Evolutionary conservation across 2,888 invertebrate species (phyloP).

Genomic region (Lypha dubia): DNA sequence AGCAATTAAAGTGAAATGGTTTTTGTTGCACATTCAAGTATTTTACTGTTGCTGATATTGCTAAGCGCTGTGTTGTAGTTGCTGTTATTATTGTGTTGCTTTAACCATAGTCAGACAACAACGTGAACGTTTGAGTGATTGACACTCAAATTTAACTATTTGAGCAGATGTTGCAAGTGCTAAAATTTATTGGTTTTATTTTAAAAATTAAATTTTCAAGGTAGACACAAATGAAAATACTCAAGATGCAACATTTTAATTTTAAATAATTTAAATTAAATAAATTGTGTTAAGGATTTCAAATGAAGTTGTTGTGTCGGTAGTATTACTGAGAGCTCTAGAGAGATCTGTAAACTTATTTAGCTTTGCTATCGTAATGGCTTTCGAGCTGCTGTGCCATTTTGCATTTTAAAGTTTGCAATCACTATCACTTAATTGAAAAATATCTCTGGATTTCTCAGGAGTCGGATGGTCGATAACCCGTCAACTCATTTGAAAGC

Average conservation of each 20-base stretch:
- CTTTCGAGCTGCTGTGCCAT: too few relatives aligned
- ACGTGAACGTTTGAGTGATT: slow-evolving; percentile 34
- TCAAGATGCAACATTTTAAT: background rate
- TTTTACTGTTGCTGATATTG: background rate
- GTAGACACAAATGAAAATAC: background rate
- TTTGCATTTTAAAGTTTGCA: too few relatives aligned
- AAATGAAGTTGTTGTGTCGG: too few relatives aligned
- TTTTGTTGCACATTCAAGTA: slow-evolving; percentile 7
- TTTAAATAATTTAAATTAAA: too few relatives aligned
- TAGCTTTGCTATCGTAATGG: too few relatives aligned
- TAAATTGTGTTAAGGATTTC: too few relatives aligned
- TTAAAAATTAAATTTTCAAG: slow-evolving; percentile 17
- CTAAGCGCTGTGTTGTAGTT: background rate
- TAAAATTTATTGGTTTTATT: slow-evolving; percentile 47
- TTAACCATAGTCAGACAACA: slow-evolving; percentile 17
- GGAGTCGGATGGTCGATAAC: too few relatives aligned
- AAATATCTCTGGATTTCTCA: too few relatives aligned
- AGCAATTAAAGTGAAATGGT: slow-evolving; percentile 28
- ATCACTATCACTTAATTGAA: too few relatives aligned
- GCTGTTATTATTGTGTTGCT: slow-evolving; percentile 8
- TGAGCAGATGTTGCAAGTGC: slow-evolving; percentile 57
- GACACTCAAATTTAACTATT: slow-evolving; percentile 56
- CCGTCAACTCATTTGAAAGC: too few relatives aligned
- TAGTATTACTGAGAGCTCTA: too few relatives aligned
- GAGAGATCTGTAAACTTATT: too few relatives aligned